Evolutionary conservation across 1,140 invertebrate genomes (phyloP).

Genomic region (Meloidogyne floridensis): DNA sequence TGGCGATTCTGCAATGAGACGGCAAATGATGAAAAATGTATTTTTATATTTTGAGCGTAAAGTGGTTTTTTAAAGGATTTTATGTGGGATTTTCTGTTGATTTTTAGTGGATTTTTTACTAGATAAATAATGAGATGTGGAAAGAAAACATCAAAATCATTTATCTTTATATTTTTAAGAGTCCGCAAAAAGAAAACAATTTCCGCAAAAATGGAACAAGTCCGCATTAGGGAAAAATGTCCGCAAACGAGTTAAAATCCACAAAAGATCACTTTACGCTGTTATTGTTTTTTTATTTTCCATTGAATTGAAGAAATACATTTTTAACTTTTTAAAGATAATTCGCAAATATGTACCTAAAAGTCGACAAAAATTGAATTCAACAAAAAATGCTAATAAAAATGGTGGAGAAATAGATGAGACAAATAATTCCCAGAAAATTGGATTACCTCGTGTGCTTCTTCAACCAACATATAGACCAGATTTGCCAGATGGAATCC

Average conservation of each 20-base stretch:
- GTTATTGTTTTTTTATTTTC: too few relatives aligned
- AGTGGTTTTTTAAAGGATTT: conserved; percentile 13
- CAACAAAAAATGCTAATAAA: conserved; percentile 18
- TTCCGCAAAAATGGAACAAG: too few relatives aligned
- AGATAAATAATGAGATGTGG: too few relatives aligned
- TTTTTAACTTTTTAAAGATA: neutral
- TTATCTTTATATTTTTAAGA: too few relatives aligned
- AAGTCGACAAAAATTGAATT: neutral
- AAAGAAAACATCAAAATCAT: too few relatives aligned
- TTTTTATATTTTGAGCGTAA: too few relatives aligned
- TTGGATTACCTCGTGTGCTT: conserved; percentile 15
- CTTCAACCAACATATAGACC: conserved; percentile 25
- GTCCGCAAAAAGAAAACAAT: too few relatives aligned
- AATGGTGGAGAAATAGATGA: neutral
- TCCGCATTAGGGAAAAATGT: neutral
- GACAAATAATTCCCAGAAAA: too few relatives aligned
- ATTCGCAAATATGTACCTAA: neutral
- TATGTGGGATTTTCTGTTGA: neutral
- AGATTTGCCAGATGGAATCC: conserved; percentile 36
- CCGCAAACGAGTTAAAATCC: too few relatives aligned
- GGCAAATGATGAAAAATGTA: conserved; percentile 39
- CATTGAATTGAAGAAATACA: too few relatives aligned
- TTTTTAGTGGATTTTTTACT: too few relatives aligned
- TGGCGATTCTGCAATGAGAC: conserved; percentile 35
- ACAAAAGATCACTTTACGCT: too few relatives aligned